Evolutionary conservation across 2,113 vertebrate species (phyloP), one percentile per base, ranked within the genome.

Genomic region (Stomatorhinus ivindoensis): DNA sequence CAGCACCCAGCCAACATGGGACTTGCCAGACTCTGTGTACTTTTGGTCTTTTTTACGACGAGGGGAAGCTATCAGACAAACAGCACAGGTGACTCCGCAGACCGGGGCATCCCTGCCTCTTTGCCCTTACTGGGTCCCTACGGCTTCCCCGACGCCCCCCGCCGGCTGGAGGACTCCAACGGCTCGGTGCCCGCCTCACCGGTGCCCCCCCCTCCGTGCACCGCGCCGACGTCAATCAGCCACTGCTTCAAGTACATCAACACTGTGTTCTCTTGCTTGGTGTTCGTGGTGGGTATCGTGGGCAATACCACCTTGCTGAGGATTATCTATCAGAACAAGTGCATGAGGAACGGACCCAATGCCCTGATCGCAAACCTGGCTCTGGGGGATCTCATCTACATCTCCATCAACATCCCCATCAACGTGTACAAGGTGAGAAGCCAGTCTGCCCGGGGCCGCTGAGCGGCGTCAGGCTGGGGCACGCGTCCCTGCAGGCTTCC

Each of bases 291-390:
- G 91, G 97, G 97, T 51, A 95, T 98, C 95, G 94, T 98, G 27
- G 98, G 98, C 8, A 99, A 99, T 31, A 96, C 95, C 73, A 97
- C 97, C 0, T 95, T 99, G 93, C 96, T 99, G 89, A 95, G 97
- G 96, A 99, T 99, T 93, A 98, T 99, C 94, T 98, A 96, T 92
- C 97, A 97, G 93, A 98, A 98, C 93, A 98, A 97, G 91, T 97
- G 95, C n/a, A 98, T 99, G 98, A 96, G 97, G 94, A 99, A 97
- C 5, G 97, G 98, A 87, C 98, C 97, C 31, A 99, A 99, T 1
- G 97, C 97, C 0, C 95, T 98, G 90, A 99, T 99, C 88, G 97
- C 97, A 93, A 99, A 97, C 61, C 94, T 99, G 89, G 98, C 98
- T 0, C 94, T 99, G 0, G 97, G 97, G 93, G 98, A 99, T 95